Conservation (phyloP, 2,888 invertebrate species). For the Tipula lateralis region DNA sequence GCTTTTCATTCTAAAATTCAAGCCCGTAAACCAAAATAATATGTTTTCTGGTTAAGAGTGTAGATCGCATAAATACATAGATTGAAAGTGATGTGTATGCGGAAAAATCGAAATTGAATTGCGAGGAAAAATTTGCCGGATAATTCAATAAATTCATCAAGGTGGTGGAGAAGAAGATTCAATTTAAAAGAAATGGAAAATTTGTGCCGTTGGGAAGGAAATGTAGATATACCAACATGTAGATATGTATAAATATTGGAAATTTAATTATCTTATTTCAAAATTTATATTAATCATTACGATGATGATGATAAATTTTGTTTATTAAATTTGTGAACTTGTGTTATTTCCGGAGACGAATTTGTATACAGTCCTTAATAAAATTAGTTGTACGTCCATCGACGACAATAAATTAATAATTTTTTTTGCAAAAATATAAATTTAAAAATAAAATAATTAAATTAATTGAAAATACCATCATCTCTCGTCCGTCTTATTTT, state of each 20-base stretch:
- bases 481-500: too few species aligned
- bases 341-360: background rate
- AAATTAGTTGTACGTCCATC: too few species aligned
- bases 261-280: background rate
- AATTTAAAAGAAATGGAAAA: background rate
- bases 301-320: background rate
- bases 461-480: too few species aligned
- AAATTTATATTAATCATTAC: background rate
- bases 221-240: background rate
- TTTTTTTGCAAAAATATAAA: too few species aligned
- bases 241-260: background rate
- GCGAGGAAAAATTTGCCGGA: background rate
- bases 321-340: background rate
- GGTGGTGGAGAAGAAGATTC: too few species aligned
- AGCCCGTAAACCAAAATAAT: too few species aligned
- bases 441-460: too few species aligned
- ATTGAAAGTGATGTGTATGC: background rate
- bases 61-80: too few species aligned
- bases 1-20: too few species aligned
- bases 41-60: too few species aligned
- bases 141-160: background rate
- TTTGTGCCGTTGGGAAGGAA: background rate
- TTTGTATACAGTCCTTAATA: too few species aligned
- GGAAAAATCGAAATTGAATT: background rate
- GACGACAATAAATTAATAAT: too few species aligned